Conservation (phyloP, 2,888 invertebrate genomes). For the Smittia sp. region DNA sequence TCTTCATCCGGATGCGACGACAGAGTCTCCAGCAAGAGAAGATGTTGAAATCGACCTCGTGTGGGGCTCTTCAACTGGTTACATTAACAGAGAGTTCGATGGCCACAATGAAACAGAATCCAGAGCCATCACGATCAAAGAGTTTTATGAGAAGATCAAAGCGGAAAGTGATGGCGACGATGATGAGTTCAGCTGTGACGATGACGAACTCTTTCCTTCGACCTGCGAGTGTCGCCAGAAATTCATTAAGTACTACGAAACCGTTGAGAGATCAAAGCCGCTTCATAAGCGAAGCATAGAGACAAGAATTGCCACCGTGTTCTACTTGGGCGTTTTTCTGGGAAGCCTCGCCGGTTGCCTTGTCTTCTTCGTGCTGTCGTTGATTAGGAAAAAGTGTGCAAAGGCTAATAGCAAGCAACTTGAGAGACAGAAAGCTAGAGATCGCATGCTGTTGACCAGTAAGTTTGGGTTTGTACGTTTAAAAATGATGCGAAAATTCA, state of each 20-base stretch:
- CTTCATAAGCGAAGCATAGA: background rate
- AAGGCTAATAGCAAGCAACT: conserved; percentile 5
- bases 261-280: background rate
- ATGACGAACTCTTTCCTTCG: conserved; percentile 2
- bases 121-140: background rate
- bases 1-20: background rate
- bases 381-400: conserved; percentile 1
- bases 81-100: background rate
- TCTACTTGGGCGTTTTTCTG: conserved; percentile 5
- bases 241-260: conserved; percentile 4
- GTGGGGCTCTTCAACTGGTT: conserved; percentile 3
- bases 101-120: background rate
- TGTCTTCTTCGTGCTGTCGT: background rate
- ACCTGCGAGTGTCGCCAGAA: conserved; percentile 24
- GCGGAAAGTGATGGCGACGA: background rate
- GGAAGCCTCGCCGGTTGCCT: background rate
- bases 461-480: background rate
- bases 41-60: conserved; percentile 33
- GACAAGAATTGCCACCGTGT: background rate
- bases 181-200: background rate
- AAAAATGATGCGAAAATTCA: too few species aligned
- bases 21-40: background rate
- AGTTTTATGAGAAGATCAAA: background rate
- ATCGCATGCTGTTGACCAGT: background rate
- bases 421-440: background rate